A percentile compares a stretch with the other conserved stretches of the same genome.
These are phyloP conservation scores for Takifugu bimaculatus DNA, from an alignment of 2,113 vertebrate genomes.

Conservation along the genomic window DNA sequence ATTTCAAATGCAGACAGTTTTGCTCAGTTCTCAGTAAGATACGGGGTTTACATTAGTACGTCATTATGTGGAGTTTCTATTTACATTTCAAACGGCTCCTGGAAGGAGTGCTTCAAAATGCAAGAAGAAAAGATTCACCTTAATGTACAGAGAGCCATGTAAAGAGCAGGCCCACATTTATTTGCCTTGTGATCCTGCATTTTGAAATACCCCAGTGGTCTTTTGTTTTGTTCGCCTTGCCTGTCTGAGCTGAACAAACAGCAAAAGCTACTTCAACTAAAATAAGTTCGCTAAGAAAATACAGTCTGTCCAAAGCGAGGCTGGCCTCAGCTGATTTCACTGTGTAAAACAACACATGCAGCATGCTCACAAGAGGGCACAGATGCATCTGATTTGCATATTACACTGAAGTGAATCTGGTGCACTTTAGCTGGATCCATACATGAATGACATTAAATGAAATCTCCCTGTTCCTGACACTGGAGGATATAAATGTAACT, in stretches of 20 bases:
- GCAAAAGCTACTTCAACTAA: neutral
- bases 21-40: too few relatives aligned
- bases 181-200: constrained; percentile 23
- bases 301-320: constrained; percentile 47
- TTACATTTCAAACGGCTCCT: too few relatives aligned
- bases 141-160: constrained; percentile 11
- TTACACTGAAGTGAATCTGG: too few relatives aligned
- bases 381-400: constrained; percentile 45
- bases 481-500: too few relatives aligned
- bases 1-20: too few relatives aligned
- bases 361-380: constrained; percentile 50
- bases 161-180: constrained; percentile 2
- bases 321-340: constrained; percentile 24
- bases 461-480: too few relatives aligned
- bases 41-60: too few relatives aligned
- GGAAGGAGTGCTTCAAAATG: constrained; percentile 48
- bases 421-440: constrained; percentile 35
- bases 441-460: constrained; percentile 8
- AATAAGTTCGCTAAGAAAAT: constrained; percentile 17
- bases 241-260: constrained; percentile 23
- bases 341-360: constrained; percentile 44
- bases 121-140: constrained; percentile 10
- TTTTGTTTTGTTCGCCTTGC: constrained; percentile 39
- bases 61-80: too few relatives aligned
- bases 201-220: constrained; percentile 47